Evolutionary conservation across 2,888 invertebrate species (phyloP), one percentile per base, ranked within the genome.

Genomic region (Microctonus brassicae): DNA sequence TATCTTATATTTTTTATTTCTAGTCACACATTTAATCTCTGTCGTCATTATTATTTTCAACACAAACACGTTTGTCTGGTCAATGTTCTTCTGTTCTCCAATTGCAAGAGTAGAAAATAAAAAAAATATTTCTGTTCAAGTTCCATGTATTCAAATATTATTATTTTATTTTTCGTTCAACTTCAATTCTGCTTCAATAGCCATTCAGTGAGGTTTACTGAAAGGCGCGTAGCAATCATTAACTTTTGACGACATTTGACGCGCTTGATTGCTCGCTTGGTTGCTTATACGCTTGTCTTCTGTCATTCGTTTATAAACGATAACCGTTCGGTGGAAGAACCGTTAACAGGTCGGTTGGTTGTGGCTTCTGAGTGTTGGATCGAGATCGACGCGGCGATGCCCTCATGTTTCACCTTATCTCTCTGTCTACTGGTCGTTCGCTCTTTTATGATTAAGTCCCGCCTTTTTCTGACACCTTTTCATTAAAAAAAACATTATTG

Each of bases 281-380:
- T 26, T 60, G 20, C 39, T 61, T 55, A 52, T 52, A 24, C 39
- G n/a, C n/a, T n/a, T 61, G 62, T 66, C 17, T n/a, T 17, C 47
- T 47, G 47, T 47, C 47, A 47, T 47, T 47, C 47, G 47, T 47
- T 47, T 47, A 47, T n/a, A 47, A 66, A 76, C 80, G 79, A 81
- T 82, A 81, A 83, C 82, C 81, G 83, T 83, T 83, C 68, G 78
- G 78, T 75, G 70, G 70, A 74, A 75, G 76, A 80, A 83, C 83
- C 83, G 83, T 83, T 83, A 83, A 80, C 77, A 77, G 79, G 77
- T 78, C 80, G 74, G 74, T 76, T 63, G 69, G 57, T 55, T 63
- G 24, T 33, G n/a, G 42, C 72, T 65, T 70, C 64, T 77, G 76
- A 74, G 33, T 74, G 73, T 74, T 69, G 75, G 72, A 78, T 78